phyloP scores from a whole-genome alignment of 2,888 invertebrate species.

The Ochropacha duplaris region DNA sequence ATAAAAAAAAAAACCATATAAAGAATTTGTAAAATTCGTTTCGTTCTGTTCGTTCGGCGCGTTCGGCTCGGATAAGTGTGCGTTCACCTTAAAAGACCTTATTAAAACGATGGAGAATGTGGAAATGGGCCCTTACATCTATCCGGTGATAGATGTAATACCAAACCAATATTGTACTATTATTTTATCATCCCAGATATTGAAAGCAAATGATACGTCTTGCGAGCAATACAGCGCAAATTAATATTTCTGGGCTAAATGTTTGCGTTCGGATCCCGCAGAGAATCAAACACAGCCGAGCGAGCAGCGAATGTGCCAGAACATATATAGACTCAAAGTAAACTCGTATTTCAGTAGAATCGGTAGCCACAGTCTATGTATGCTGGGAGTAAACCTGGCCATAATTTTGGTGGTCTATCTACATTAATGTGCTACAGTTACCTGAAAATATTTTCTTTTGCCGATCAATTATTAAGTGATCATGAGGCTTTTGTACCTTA shows the following conservation, averaged over 20 bases:
- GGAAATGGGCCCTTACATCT: not conserved
- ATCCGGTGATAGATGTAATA: not conserved
- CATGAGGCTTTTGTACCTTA: too few species aligned
- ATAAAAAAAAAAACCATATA: too few species aligned
- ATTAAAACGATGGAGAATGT: too few species aligned
- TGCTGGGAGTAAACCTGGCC: not conserved
- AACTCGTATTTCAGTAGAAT: not conserved
- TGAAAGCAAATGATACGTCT: not conserved
- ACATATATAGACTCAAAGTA: not conserved
- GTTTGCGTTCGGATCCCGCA: not conserved
- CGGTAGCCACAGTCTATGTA: not conserved
- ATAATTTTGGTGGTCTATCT: too few species aligned
- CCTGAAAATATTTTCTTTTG: too few species aligned
- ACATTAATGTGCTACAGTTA: too few species aligned
- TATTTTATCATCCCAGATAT: not conserved
- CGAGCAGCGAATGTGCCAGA: not conserved
- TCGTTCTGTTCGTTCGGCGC: too few species aligned
- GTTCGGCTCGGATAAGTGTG: too few species aligned
- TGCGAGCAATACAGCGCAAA: not conserved
- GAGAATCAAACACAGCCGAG: not conserved
- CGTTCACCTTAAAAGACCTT: too few species aligned
- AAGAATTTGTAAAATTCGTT: too few species aligned
- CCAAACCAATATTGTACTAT: not conserved
- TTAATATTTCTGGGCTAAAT: not conserved
- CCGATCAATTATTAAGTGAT: too few species aligned